Base-by-base conservation (phyloP, 1,140 invertebrate genomes). In the Forficula auricularia region DNA sequence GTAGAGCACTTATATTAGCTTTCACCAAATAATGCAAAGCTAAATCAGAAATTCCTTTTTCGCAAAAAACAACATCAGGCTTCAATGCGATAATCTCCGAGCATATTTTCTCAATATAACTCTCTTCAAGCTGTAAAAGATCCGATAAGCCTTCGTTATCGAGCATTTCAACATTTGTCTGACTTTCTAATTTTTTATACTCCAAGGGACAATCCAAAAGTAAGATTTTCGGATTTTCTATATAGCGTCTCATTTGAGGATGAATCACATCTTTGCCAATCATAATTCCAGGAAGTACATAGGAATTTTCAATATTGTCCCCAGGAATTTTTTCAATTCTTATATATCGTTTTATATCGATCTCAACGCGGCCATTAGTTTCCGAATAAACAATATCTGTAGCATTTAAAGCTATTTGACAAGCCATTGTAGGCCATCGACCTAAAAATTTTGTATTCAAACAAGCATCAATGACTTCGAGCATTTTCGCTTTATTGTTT, bases 201-300 rank as follows among this genome's bases (percentile, higher is more conserved):
- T 98, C 95, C 35, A 98, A 66, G 4, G 81, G 74, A 61, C 94
- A 98, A 65, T 99, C 95, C 4, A 99, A 65, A 12, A 99, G 63
- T 6, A 98, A 62, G 54, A 98, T 94, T 52, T 91, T 70, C 3
- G 95, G 95, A 59, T 98, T 95, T 61, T 94, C 83, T 54, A 98
- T 95, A 33, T 74, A 75, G 19, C 94, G 73, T 50, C 72, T 72
- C 95, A 98, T 98, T 70, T 95, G 94, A 0, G 91, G 77, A 66
- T 98, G 95, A 1, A 88, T 91, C 1, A 98, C 87, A 65, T 98
- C 95, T 65, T 99, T 99, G 63, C 98, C 98, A 14, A 99, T 59
- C 88, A 99, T 96, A 3, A 98, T 81, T 16, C 95, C 95, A 49
- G 75, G 80, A 2, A 99, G 61, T 13, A 99, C 91, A 48, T 73